Base-by-base conservation (phyloP, 2,888 invertebrate genomes). In the Rhaphigaster nebulosa region DNA sequence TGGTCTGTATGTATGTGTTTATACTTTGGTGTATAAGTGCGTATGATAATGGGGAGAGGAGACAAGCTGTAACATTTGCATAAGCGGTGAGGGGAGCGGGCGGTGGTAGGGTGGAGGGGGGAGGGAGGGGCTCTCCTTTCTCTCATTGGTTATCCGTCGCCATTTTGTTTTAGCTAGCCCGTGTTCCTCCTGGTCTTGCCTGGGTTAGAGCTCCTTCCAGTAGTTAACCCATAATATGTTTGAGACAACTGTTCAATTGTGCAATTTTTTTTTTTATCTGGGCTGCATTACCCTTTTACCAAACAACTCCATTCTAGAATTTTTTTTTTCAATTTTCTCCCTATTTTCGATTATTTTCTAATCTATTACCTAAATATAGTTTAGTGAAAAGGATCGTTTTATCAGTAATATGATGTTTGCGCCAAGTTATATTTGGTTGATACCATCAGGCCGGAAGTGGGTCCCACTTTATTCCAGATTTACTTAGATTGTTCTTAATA, bases 151-250 rank as follows among this genome's bases (percentile, higher is more conserved):
- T 45, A 45, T 13, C 26, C 1, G 26, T 13, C 84, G 84, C 84
- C 84, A 84, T 84, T 84, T 84, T 84, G 41, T 84, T 84, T n/a
- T 84, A 26, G 41, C 26, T 84, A 26, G 41, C 84, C 84, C 84
- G 13, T 38, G 41, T 26, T 84, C 41, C 80, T 80, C 20, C 20
- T 80, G 41, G 65, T 65, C 29, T 13, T 65, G 80, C 41, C 80
- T 23, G 38, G 80, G 41, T 80, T 41, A 15, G 1, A 84, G 26
- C n/a, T 45, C n/a, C 45, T 84, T 70, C 0, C 34, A 65, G 5
- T 70, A 70, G 34, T 6, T 34, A 34, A 20, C 70, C 34, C 18
- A 34, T 34, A 70, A 34, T 34, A 34, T 65, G 5, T 6, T 34
- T 34, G 0, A 20, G 29, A 34, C 34, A 20, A 70, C 38, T 34